Conservation (phyloP, 2,113 vertebrate species). For the Rallus limicola region DNA sequence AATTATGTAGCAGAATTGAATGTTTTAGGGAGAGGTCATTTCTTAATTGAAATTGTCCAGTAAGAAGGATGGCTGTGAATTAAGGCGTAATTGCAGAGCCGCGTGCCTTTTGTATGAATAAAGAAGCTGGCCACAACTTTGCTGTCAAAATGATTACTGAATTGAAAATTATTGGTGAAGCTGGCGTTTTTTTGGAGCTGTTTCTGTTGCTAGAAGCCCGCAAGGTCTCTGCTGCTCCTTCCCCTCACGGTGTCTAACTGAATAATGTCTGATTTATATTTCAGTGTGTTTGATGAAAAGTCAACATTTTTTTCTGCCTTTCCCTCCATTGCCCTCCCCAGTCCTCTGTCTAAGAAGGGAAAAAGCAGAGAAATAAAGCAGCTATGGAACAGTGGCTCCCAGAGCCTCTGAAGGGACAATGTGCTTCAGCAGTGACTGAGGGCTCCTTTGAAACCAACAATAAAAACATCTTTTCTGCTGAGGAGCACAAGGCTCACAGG, state of each 20-base stretch:
- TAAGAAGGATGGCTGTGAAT: slow-evolving; percentile 28
- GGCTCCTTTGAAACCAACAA: slow-evolving; percentile 41
- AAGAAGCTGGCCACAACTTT: neutral
- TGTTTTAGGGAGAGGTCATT: slow-evolving; percentile 10
- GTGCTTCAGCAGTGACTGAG: slow-evolving; percentile 32
- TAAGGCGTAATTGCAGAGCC: neutral
- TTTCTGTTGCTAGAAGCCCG: neutral
- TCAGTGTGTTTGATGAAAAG: neutral
- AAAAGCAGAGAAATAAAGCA: neutral
- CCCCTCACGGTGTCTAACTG: neutral
- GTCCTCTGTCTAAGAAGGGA: neutral
- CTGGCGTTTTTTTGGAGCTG: neutral
- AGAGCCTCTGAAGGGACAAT: slow-evolving; percentile 27
- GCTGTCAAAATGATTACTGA: slow-evolving; percentile 1
- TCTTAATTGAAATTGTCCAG: slow-evolving; percentile 36
- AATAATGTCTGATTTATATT: neutral
- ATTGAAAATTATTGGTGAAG: neutral
- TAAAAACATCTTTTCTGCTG: slow-evolving; percentile 39
- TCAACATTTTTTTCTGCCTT: neutral
- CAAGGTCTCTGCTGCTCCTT: neutral
- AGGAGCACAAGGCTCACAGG: slow-evolving; percentile 26
- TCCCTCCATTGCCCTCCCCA: neutral
- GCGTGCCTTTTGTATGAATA: neutral
- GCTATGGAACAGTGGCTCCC: neutral
- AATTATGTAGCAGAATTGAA: neutral